Evolutionary conservation across 2,797 vertebrate genomes (phyloP), one percentile per base, ranked within the genome.

Genomic region (Onychomys torridus): DNA sequence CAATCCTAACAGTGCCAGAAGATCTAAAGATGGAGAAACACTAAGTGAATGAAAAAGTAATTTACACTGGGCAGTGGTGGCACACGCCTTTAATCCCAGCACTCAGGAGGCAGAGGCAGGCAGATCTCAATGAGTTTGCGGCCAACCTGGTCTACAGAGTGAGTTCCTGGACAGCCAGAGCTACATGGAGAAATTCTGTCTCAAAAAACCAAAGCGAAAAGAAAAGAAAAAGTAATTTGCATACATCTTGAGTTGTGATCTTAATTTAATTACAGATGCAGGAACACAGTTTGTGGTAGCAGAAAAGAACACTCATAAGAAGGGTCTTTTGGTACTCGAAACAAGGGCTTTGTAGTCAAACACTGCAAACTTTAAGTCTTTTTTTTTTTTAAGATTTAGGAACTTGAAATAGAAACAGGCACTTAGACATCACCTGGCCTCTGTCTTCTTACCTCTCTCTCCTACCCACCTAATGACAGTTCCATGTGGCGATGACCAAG

Each of bases 341-440:
- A 55, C 92, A 46, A 87, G n/a, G 13, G 7, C 52, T 84, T 32
- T 55, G 17, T 5, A 25, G 10, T 76, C 71, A 93, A 78, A 93
- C 32, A 92, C 55, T 87, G 84, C 21, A 40, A 92, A 90, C 11
- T 1, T 65, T 52, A 32, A 19, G 46, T 91, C n/a, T 34, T 32
- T 49, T n/a, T n/a, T n/a, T 29, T 76, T 63, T 90, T 94, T 97
- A 94, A 88, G 5, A 19, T 43, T 89, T 67, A 77, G 5, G 34
- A 8, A 69, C 10, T 86, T 61, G 90, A 81, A 91, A 12, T 21
- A 13, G 61, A 91, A 93, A 91, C 29, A 59, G 16, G 16, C 83
- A 27, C 43, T 79, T 61, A 82, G 10, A 27, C 43, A 29, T 40
- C n/a, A 46, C 14, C 19, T 40, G 29, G 16, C 61, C 75, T 59